These are phyloP conservation scores for Brachionus sp. DNA, from an alignment of 1,140 invertebrate species.

Conservation along the genomic window DNA sequence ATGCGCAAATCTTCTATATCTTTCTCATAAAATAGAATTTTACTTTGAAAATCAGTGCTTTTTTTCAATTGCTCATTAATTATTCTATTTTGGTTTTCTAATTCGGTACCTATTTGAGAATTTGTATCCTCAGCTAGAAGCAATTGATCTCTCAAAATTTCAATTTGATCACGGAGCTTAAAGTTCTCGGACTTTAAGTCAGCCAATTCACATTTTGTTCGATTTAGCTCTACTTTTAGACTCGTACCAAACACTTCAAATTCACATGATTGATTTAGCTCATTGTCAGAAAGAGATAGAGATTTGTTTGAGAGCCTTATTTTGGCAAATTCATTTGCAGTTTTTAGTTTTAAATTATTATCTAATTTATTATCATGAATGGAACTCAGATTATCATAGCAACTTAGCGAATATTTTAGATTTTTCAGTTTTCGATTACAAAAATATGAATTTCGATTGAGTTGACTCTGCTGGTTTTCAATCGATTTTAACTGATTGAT, in stretches of 20 bases:
- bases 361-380: not conserved
- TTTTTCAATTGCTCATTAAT: not conserved
- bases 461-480: not conserved
- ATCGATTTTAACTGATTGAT: not conserved
- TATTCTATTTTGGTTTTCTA: not conserved
- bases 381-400: not conserved
- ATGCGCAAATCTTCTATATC: not conserved
- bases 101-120: not conserved
- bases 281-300: not conserved
- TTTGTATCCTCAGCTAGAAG: not conserved
- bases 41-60: not conserved
- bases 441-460: not conserved
- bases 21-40: not conserved
- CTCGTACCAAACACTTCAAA: not conserved
- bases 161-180: not conserved
- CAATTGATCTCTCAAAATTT: not conserved
- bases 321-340: not conserved
- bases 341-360: not conserved
- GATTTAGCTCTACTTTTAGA: not conserved
- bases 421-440: not conserved
- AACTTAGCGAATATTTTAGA: constrained; percentile 8
- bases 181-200: not conserved
- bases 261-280: not conserved
- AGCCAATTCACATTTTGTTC: not conserved
- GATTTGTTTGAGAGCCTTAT: not conserved